Percentiles rank a stretch among this genome's conserved stretches.
Evolutionary conservation across 2,113 vertebrate genomes (phyloP).

Genomic region (Perognathus longimembris): DNA sequence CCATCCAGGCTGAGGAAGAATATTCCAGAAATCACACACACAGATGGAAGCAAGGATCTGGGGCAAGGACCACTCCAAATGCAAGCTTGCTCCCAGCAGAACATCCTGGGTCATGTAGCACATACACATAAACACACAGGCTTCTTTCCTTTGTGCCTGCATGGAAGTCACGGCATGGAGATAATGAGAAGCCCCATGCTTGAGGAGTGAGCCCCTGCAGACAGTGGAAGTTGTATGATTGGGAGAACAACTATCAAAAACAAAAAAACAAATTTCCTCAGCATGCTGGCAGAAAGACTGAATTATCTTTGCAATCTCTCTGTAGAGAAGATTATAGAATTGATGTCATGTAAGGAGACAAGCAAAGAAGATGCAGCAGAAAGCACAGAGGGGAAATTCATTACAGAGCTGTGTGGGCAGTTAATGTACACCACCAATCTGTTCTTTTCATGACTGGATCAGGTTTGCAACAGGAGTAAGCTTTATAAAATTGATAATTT

Average conservation of each 20-base stretch:
- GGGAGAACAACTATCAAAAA: conserved; percentile 28
- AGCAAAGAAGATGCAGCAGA: neutral
- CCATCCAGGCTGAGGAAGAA: neutral
- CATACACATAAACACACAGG: accelerated
- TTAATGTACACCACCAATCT: neutral
- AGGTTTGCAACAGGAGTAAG: neutral
- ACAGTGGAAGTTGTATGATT: neutral
- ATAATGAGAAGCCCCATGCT: neutral
- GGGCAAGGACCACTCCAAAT: neutral
- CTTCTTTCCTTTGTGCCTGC: neutral
- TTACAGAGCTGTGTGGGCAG: neutral
- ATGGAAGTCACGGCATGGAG: conserved; percentile 2
- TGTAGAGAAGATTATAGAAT: conserved; percentile 57
- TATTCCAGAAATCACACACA: neutral
- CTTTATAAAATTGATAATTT: neutral
- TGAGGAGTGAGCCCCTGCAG: too few species aligned
- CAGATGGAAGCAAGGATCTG: neutral
- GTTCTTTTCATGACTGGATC: neutral
- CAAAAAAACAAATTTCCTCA: conserved; percentile 39
- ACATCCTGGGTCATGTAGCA: accelerated
- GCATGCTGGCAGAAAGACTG: conserved; percentile 24
- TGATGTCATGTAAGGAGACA: conserved; percentile 23
- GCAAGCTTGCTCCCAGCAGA: neutral
- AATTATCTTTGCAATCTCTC: conserved; percentile 58
- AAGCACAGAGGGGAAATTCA: neutral